phyloP scores from a whole-genome alignment of 1,140 invertebrate genomes.

The Atopsyche davidsoni region DNA sequence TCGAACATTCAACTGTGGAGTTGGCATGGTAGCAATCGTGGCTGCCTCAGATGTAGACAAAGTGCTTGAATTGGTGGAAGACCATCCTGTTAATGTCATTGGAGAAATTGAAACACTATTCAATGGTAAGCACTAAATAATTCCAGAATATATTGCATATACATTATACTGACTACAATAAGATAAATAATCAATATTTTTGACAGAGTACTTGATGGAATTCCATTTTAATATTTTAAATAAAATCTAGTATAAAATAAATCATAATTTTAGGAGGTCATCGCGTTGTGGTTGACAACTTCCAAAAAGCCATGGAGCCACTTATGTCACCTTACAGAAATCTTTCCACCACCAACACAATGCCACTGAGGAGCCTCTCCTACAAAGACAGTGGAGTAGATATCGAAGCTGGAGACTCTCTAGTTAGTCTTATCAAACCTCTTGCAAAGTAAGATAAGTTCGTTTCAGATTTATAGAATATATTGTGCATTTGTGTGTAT shows the following conservation, averaged over 20 bases:
- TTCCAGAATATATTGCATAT: neutral
- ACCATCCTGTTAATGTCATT: conserved; percentile 47
- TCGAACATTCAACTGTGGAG: conserved; percentile 88
- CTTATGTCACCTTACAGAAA: conserved; percentile 33
- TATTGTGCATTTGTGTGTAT: neutral
- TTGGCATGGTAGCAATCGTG: conserved; percentile 83
- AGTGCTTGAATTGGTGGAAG: conserved; percentile 35
- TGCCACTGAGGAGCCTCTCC: conserved; percentile 42
- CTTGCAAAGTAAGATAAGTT: conserved; percentile 45
- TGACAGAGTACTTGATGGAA: no score
- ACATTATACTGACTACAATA: no score
- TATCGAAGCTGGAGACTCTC: conserved; percentile 76
- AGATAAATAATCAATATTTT: no score
- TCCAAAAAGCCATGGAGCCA: conserved; percentile 55
- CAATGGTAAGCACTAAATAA: conserved; percentile 17
- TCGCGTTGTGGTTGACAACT: conserved; percentile 61
- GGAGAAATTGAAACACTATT: conserved; percentile 46
- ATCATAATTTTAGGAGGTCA: conserved; percentile 35
- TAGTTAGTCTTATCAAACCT: conserved; percentile 79
- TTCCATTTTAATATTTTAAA: no score
- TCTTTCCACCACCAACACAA: conserved; percentile 2
- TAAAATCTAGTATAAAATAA: no score
- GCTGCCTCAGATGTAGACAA: conserved; percentile 43
- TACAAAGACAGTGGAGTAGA: conserved; percentile 87
- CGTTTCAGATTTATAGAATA: neutral